Evolutionary conservation across 2,113 vertebrate species (phyloP).

Genomic region (Maccullochella peelii): DNA sequence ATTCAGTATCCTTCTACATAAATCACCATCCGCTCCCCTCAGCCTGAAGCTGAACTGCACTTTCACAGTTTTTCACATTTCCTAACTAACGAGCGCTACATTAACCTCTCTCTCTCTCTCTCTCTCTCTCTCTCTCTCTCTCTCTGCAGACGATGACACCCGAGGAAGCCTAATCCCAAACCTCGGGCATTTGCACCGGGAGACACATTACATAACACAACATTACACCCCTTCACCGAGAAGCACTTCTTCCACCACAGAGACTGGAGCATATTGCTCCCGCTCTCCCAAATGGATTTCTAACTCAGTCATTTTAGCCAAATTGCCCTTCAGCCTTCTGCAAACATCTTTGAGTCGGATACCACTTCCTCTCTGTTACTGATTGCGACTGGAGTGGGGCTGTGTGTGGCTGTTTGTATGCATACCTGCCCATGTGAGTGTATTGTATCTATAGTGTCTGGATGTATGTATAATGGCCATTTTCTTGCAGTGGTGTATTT

Average conservation of each 20-base stretch:
- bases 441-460: background rate
- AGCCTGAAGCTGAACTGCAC: slow-evolving; percentile 8
- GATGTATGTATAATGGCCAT: background rate
- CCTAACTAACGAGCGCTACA: slow-evolving; percentile 17
- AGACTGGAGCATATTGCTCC: slow-evolving; percentile 24
- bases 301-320: slow-evolving; percentile 61
- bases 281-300: slow-evolving; percentile 60
- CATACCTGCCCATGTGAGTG: background rate
- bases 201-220: slow-evolving; percentile 37
- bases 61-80: slow-evolving; percentile 46
- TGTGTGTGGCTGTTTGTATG: background rate
- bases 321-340: slow-evolving; percentile 64
- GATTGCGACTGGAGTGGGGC: slow-evolving; percentile 15
- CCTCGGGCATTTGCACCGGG: background rate
- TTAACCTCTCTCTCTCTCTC: slow-evolving; percentile 28
- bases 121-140: too few species aligned
- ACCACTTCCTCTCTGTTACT: slow-evolving; percentile 55
- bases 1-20: slow-evolving; percentile 61
- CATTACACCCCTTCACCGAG: slow-evolving; percentile 24
- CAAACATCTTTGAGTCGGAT: slow-evolving; percentile 60
- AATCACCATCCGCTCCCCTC: slow-evolving; percentile 54
- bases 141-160: background rate
- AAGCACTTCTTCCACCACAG: background rate
- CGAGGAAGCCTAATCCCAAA: slow-evolving; percentile 1
- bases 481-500: background rate